A percentile compares a stretch with the other conserved stretches of the same genome.
These are phyloP conservation scores for Agrotis clavis DNA, from an alignment of 2,888 invertebrate genomes.

Conservation along the genomic window DNA sequence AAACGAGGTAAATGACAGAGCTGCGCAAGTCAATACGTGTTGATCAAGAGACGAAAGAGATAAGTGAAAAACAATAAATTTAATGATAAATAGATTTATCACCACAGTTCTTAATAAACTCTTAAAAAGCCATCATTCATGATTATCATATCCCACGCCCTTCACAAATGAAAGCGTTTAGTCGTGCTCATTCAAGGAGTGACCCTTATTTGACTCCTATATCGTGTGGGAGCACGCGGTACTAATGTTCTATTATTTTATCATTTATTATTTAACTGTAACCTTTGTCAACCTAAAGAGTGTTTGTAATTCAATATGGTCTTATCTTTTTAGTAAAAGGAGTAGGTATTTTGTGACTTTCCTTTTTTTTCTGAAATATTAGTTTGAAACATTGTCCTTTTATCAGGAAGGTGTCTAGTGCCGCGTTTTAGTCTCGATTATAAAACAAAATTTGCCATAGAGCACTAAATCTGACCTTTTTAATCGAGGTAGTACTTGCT, in stretches of 20 bases:
- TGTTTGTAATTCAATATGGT: conserved; percentile 1
- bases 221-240: conserved; percentile 34
- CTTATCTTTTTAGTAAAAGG: not conserved
- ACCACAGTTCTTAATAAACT: conserved; percentile 16
- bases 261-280: conserved; percentile 28
- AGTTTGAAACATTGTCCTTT: no score
- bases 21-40: no score
- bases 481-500: not conserved
- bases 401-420: no score
- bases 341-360: no score
- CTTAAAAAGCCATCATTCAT: conserved; percentile 39
- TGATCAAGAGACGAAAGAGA: no score
- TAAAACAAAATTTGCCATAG: not conserved
- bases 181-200: conserved; percentile 35
- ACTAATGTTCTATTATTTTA: conserved; percentile 20
- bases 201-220: conserved; percentile 59
- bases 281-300: conserved; percentile 10
- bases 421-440: not conserved
- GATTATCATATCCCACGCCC: conserved; percentile 28
- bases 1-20: not conserved
- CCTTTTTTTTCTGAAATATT: not conserved
- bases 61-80: no score
- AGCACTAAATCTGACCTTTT: not conserved
- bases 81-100: conserved; percentile 8
- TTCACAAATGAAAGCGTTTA: conserved; percentile 41